Evolutionary conservation across 2,888 invertebrate species (phyloP).

Genomic region (Bursaphelenchus okinawaensis): DNA sequence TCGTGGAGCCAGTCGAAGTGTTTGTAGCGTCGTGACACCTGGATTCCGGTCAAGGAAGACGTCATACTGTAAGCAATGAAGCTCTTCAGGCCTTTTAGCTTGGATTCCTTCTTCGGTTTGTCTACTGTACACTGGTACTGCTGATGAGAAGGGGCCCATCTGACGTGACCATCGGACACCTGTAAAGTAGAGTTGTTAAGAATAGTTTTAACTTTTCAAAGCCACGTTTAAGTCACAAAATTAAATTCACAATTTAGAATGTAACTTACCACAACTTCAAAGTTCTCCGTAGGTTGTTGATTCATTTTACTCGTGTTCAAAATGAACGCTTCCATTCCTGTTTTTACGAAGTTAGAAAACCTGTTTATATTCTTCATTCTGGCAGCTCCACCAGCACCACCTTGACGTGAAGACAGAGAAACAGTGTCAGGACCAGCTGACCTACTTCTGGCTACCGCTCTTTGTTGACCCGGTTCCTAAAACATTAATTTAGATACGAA

Average conservation of each 20-base stretch:
- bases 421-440: constrained; percentile 36
- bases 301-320: constrained; percentile 68
- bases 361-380: constrained; percentile 38
- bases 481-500: no score
- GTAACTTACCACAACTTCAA: constrained; percentile 36
- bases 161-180: constrained; percentile 65
- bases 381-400: constrained; percentile 15
- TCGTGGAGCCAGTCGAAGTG: constrained; percentile 99
- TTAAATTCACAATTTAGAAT: constrained; percentile 16
- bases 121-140: constrained; percentile 80
- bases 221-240: not conserved
- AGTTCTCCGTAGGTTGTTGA: constrained; percentile 35
- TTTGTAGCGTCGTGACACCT: constrained; percentile 64
- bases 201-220: not conserved
- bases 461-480: constrained; percentile 25
- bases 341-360: constrained; percentile 80
- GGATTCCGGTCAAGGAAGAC: constrained; percentile 68
- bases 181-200: no score
- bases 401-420: constrained; percentile 17
- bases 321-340: constrained; percentile 81
- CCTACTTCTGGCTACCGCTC: constrained; percentile 30
- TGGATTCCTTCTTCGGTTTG: constrained; percentile 92
- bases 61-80: constrained; percentile 93
- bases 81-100: constrained; percentile 89
- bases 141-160: constrained; percentile 72